Evolutionary conservation across 2,113 vertebrate genomes (phyloP), one percentile per base, ranked within the genome.

Genomic region (Carassius carassius): DNA sequence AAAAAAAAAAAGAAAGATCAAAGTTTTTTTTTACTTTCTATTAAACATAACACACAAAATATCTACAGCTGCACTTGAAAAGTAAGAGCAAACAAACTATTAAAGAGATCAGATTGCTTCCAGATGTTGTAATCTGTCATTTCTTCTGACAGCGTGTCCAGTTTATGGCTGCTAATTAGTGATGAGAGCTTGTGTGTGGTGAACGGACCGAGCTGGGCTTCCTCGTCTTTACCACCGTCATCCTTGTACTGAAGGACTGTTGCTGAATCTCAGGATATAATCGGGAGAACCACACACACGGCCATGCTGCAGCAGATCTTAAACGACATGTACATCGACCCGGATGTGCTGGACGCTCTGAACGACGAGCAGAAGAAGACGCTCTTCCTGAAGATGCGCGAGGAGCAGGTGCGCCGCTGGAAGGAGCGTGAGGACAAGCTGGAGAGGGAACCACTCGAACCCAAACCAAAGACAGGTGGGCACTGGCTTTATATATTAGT

Each of bases 301-400:
- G 90, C 73, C 89, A 95, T 96, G 95, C 90, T 95, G 89, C 94
- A 95, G 91, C 95, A 96, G 91, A 95, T 96, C 67, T 84, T 95
- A n/a, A 92, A 94, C 72, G 94, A 96, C 89, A 96, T 96, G 95
- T 95, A 94, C 92, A 93, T 96, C 23, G 95, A 96, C 75, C 95
- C 94, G 0, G 94, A 95, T 60, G 92, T 95, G 56, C 90, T 95
- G 82, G 76, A 94, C 0, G 94, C 94, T 10, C 93, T 95, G 0
- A 95, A 93, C 1, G 95, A 95, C 8, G 94, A 96, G 51, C 95
- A 96, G 91, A 95, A 95, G 74, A 95, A 95, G 90, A 95, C 92
- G 1, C 88, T 96, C 75, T 96, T 95, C 84, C 88, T 94, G 81
- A 95, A 95, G 89, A 95, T 96, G 95, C 91, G 95, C 0, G 91